Evolutionary conservation across 2,888 invertebrate species (phyloP).

Genomic region (Palloptera scutellata): DNA sequence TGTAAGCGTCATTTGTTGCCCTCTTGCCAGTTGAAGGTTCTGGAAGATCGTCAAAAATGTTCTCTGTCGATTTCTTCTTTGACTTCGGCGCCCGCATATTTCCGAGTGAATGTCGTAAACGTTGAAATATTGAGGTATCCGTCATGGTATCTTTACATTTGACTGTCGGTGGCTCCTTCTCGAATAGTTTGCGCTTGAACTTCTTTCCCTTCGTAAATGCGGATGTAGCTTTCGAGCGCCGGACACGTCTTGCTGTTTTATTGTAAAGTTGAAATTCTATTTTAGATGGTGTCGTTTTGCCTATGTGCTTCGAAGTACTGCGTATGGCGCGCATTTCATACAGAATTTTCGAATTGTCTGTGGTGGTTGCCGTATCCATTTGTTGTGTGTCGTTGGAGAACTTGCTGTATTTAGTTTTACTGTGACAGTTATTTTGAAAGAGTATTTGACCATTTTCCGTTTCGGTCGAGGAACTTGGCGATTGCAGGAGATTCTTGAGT

Average conservation of each 20-base stretch:
- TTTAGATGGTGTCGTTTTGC: slow-evolving; percentile 48
- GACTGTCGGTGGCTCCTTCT: slow-evolving; percentile 21
- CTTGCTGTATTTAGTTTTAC: slow-evolving; percentile 47
- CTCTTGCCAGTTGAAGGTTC: slow-evolving; percentile 40
- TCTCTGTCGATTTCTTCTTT: slow-evolving; percentile 31
- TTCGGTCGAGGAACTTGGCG: slow-evolving; percentile 54
- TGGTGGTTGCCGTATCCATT: slow-evolving; percentile 37
- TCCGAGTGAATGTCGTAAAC: slow-evolving; percentile 47
- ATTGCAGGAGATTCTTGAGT: slow-evolving; percentile 48
- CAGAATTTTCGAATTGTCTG: slow-evolving; percentile 45
- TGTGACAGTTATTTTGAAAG: slow-evolving; percentile 31
- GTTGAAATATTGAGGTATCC: slow-evolving; percentile 39
- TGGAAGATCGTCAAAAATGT: slow-evolving; percentile 49
- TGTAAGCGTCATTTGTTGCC: slow-evolving; percentile 48
- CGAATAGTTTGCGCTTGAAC: slow-evolving; percentile 35
- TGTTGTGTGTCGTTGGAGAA: slow-evolving; percentile 42
- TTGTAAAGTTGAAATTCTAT: slow-evolving; percentile 58
- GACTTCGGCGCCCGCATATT: slow-evolving; percentile 46
- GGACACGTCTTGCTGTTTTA: slow-evolving; percentile 35
- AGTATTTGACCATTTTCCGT: slow-evolving; percentile 47
- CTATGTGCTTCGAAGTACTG: slow-evolving; percentile 30
- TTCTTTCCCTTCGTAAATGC: slow-evolving; percentile 28
- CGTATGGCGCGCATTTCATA: slow-evolving; percentile 56
- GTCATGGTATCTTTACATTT: slow-evolving; percentile 12
- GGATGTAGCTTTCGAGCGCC: slow-evolving; percentile 29